These are phyloP conservation scores for Plebejus argus DNA, from an alignment of 2,888 invertebrate species.

Conservation along the genomic window DNA sequence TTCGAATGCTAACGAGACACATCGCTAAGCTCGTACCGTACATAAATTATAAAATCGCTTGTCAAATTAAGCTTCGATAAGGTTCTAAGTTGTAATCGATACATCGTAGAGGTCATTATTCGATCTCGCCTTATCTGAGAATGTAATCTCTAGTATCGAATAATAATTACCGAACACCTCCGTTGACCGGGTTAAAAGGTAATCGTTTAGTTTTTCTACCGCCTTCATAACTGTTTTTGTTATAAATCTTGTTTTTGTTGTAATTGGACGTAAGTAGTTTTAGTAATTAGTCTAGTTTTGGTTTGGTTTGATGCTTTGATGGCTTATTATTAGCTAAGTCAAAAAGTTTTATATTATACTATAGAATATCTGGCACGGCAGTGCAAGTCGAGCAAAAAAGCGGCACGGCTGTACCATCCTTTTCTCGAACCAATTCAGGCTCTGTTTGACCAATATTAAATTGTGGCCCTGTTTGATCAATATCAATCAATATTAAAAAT, in stretches of 20 bases:
- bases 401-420: too few relatives aligned
- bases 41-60: constrained; percentile 29
- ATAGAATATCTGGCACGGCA: too few relatives aligned
- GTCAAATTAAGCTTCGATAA: background rate
- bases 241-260: constrained; percentile 3
- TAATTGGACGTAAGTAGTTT: background rate
- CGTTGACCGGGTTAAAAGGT: constrained; percentile 22
- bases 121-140: constrained; percentile 11
- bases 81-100: constrained; percentile 12
- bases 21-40: background rate
- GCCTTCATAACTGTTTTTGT: constrained; percentile 5
- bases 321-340: too few relatives aligned
- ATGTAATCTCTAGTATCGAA: constrained; percentile 16
- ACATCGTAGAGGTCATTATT: constrained; percentile 15
- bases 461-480: too few relatives aligned
- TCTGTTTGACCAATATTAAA: too few relatives aligned
- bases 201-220: constrained; percentile 19
- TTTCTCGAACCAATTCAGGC: too few relatives aligned
- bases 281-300: background rate
- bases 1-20: background rate
- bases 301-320: background rate
- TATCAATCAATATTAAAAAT: too few relatives aligned
- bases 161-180: constrained; percentile 21
- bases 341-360: too few relatives aligned
- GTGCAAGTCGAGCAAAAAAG: too few relatives aligned